phyloP scores from a whole-genome alignment of 1,140 invertebrate genomes.

The Notospermus geniculatus region DNA sequence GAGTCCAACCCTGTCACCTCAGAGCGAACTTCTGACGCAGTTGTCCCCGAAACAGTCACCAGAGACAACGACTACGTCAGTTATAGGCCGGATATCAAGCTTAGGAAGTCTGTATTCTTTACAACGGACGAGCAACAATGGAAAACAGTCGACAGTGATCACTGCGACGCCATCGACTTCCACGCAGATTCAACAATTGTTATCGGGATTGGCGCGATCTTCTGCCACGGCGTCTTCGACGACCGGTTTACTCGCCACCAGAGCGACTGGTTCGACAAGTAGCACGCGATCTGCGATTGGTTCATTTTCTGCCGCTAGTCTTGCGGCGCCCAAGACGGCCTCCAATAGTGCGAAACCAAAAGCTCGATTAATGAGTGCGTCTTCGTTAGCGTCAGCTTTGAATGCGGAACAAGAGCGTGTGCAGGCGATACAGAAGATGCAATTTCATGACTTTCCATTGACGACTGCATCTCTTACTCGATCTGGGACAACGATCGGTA shows the following conservation, averaged over 20 bases:
- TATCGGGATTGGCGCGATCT: slow-evolving; percentile 14
- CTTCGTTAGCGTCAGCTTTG: slow-evolving; percentile 8
- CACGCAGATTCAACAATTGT: slow-evolving; percentile 41
- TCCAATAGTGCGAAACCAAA: slow-evolving; percentile 7
- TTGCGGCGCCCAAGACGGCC: background rate
- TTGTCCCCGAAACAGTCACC: background rate
- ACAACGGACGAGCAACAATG: too few relatives aligned
- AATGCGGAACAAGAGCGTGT: slow-evolving; percentile 26
- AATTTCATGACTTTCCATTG: slow-evolving; percentile 42
- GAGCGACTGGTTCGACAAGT: background rate
- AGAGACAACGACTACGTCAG: background rate
- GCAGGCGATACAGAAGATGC: slow-evolving; percentile 35
- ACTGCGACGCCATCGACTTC: slow-evolving; percentile 30
- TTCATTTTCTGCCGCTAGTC: background rate
- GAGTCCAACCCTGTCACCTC: background rate
- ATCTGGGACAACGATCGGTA: slow-evolving; percentile 3
- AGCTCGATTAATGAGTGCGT: background rate
- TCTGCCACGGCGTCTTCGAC: background rate
- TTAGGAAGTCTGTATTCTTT: too few relatives aligned
- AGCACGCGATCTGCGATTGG: slow-evolving; percentile 1
- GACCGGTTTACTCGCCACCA: slow-evolving; percentile 17
- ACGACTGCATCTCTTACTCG: slow-evolving; percentile 30
- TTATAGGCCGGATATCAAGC: background rate
- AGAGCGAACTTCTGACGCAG: background rate
- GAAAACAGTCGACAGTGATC: slow-evolving; percentile 17